These are phyloP conservation scores for Saxidomus purpurata DNA, from an alignment of 1,140 invertebrate species.

Conservation along the genomic window DNA sequence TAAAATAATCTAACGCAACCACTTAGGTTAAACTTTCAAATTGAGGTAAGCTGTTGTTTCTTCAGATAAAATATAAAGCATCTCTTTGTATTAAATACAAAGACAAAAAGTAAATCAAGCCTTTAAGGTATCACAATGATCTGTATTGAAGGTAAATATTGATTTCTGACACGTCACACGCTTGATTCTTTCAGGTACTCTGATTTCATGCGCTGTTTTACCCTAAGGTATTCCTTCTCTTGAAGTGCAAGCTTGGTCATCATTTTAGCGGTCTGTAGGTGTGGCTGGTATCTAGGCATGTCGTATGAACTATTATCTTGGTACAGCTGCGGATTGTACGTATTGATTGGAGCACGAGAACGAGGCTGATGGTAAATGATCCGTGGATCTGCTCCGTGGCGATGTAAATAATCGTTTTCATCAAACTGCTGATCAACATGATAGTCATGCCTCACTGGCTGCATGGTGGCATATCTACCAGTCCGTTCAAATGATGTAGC, in stretches of 20 bases:
- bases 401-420: neutral
- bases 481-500: conserved; percentile 28
- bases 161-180: conserved; percentile 5
- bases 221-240: neutral
- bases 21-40: no score
- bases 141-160: no score
- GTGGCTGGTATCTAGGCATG: conserved; percentile 44
- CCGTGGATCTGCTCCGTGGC: neutral
- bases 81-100: no score
- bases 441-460: conserved; percentile 7
- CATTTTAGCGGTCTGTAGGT: conserved; percentile 52
- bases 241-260: conserved; percentile 35
- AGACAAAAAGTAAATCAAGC: no score
- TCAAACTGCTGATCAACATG: conserved; percentile 2
- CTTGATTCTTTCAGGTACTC: conserved; percentile 56
- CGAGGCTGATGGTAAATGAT: conserved; percentile 30
- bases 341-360: conserved; percentile 46
- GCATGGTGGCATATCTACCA: conserved; percentile 49
- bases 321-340: conserved; percentile 55
- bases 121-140: no score
- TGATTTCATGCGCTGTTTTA: conserved; percentile 36
- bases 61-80: no score
- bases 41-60: no score
- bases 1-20: no score
- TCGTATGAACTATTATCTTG: conserved; percentile 33